A percentile compares a stretch with the other conserved stretches of the same genome.
Conservation (phyloP, 2,113 vertebrate species). For the Ptilorrhoa leucosticta region DNA sequence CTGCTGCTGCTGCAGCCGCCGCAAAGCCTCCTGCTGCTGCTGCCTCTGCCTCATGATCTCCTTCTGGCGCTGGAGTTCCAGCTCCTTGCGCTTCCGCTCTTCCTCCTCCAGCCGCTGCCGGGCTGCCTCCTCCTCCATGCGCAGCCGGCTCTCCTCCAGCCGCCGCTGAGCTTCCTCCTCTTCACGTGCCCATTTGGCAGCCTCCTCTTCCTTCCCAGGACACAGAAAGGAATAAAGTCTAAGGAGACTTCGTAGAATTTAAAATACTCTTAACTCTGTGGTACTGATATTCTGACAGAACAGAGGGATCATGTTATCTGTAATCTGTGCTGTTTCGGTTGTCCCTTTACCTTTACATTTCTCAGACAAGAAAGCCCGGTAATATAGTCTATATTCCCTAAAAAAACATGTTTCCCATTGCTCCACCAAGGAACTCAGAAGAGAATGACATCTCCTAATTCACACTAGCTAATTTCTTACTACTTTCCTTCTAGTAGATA, state of each 20-base stretch:
- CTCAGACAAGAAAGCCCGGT: not conserved
- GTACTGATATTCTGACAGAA: not conserved
- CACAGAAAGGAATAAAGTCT: constrained; percentile 17
- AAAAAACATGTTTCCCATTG: not conserved
- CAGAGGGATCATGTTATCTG: not conserved
- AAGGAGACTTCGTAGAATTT: not conserved
- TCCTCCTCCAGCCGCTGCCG: constrained; percentile 84
- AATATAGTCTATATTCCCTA: not conserved
- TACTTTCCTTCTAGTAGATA: not conserved
- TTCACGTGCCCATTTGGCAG: constrained; percentile 76
- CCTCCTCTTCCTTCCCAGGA: constrained; percentile 84
- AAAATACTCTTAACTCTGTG: not conserved
- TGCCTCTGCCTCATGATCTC: constrained; percentile 81
- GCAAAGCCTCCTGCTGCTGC: constrained; percentile 88
- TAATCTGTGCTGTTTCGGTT: not conserved
- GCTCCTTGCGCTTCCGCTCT: constrained; percentile 80
- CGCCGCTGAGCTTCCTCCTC: constrained; percentile 82
- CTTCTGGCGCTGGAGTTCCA: constrained; percentile 82
- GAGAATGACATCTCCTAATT: not conserved
- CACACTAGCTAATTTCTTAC: not conserved
- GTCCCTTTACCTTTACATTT: not conserved
- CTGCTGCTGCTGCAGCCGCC: constrained; percentile 90
- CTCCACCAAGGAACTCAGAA: not conserved
- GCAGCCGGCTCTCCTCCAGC: constrained; percentile 83
- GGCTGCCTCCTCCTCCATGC: constrained; percentile 87